These are phyloP conservation scores for Nothobranchius furzeri DNA, from an alignment of 2,113 vertebrate genomes.

Conservation along the genomic window DNA sequence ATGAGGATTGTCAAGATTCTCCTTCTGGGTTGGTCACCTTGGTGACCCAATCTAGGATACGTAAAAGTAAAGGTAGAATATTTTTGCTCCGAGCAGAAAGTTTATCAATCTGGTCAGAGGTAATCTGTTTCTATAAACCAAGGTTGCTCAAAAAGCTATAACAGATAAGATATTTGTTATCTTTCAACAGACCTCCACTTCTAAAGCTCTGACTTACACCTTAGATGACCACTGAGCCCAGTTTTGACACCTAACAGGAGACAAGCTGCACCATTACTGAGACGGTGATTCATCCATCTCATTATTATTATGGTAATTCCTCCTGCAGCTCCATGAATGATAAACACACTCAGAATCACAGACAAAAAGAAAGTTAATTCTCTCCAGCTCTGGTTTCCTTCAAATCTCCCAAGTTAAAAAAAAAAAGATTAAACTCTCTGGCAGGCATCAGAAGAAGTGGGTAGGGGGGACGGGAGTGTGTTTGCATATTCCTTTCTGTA, in stretches of 20 bases:
- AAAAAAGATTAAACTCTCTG: neutral
- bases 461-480: conserved; percentile 27
- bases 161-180: neutral
- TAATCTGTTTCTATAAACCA: neutral
- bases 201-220: neutral
- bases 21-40: too few species aligned
- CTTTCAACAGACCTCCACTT: neutral
- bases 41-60: too few species aligned
- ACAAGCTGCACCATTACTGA: conserved; percentile 56
- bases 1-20: too few species aligned
- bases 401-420: neutral
- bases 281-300: conserved; percentile 15
- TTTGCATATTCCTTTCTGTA: conserved; percentile 28
- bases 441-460: conserved; percentile 20
- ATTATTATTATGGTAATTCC: conserved; percentile 82
- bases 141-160: neutral
- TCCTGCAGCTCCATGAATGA: conserved; percentile 85
- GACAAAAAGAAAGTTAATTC: conserved; percentile 71
- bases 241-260: conserved; percentile 33
- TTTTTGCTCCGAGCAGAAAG: too few species aligned
- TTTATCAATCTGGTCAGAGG: too few species aligned
- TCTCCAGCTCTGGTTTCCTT: conserved; percentile 48
- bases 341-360: conserved; percentile 83
- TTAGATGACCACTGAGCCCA: conserved; percentile 38
- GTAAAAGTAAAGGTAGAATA: too few species aligned